A percentile compares a stretch with the other conserved stretches of the same genome.
phyloP scores from a whole-genome alignment of 1,140 invertebrate species.

The Temnothorax nylanderi region DNA sequence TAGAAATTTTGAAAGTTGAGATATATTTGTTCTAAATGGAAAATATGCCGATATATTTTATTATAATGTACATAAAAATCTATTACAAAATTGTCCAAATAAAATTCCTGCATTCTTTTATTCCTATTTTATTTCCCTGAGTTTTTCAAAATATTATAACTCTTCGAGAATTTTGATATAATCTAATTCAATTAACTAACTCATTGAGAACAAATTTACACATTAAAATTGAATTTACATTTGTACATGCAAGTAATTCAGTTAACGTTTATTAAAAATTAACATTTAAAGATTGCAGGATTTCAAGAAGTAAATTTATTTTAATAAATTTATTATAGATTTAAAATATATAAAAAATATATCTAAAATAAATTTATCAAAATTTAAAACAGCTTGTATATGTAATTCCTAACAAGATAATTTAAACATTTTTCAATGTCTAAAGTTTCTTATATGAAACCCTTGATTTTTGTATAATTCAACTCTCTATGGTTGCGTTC shows the following conservation, averaged over 20 bases:
- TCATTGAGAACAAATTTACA: not conserved
- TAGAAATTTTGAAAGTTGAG: not conserved
- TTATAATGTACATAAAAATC: not conserved
- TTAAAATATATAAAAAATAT: slow-evolving; percentile 4
- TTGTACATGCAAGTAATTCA: not conserved
- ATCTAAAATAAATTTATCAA: slow-evolving; percentile 3
- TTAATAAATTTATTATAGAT: not conserved
- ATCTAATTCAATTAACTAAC: not conserved
- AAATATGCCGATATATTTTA: not conserved
- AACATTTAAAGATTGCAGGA: not conserved
- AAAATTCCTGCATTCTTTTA: not conserved
- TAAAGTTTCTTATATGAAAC: not conserved
- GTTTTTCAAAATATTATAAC: not conserved
- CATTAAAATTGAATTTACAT: not conserved
- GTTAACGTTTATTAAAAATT: not conserved
- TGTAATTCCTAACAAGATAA: not conserved
- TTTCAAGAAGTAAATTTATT: not conserved
- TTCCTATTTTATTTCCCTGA: not conserved
- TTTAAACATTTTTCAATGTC: not conserved
- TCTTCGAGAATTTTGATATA: not conserved
- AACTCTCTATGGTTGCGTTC: not conserved
- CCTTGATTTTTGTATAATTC: not conserved
- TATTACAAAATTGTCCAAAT: not conserved
- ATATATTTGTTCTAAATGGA: not conserved
- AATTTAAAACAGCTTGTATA: not conserved